Conservation (phyloP, 2,113 vertebrate genomes). For the Dermatemys mawii region DNA sequence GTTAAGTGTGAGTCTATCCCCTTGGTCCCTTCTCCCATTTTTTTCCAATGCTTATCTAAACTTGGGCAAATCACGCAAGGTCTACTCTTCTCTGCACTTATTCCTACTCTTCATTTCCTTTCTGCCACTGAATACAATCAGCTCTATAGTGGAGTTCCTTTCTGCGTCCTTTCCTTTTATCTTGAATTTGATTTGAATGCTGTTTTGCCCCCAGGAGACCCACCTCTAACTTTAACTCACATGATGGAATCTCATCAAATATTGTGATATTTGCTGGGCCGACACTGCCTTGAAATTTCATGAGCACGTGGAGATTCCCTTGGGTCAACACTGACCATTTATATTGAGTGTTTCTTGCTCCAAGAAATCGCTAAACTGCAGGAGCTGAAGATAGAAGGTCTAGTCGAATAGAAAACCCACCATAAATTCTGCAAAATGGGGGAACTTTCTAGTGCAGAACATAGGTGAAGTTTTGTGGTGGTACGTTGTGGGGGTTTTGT, state of each 20-base stretch:
- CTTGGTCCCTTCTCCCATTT: neutral
- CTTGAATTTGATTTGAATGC: neutral
- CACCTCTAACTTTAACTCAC: neutral
- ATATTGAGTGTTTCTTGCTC: neutral
- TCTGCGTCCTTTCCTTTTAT: neutral
- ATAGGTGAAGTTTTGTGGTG: neutral
- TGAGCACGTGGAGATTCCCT: neutral
- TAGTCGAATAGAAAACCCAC: neutral
- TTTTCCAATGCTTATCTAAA: neutral
- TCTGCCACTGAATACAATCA: neutral
- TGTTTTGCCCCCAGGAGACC: neutral
- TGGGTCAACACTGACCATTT: neutral
- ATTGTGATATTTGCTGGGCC: neutral
- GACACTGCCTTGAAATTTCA: neutral
- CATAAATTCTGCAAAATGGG: neutral
- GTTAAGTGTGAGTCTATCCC: neutral
- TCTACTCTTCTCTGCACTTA: neutral
- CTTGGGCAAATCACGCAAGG: neutral
- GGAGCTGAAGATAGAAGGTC: neutral
- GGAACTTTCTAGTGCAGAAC: neutral
- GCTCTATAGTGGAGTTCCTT: neutral
- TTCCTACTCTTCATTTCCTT: neutral
- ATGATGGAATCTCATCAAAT: neutral
- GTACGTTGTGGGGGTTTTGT: neutral
- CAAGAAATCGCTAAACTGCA: neutral